These are phyloP conservation scores for Bradypodion pumilum DNA, from an alignment of 2,797 vertebrate genomes.

Conservation along the genomic window DNA sequence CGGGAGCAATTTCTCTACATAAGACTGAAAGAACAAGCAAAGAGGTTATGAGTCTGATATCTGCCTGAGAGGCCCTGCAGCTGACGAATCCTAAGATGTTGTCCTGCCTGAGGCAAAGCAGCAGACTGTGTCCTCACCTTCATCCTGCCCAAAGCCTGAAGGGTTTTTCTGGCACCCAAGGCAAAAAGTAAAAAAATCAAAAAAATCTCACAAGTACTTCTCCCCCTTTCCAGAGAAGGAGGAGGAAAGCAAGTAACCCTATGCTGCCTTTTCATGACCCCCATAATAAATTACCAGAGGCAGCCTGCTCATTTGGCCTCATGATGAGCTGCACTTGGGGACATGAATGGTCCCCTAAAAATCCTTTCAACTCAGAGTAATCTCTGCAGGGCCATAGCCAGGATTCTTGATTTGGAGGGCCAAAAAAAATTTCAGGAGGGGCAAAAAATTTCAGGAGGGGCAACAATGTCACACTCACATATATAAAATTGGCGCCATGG, in stretches of 20 bases:
- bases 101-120: too few relatives aligned
- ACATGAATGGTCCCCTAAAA: too few relatives aligned
- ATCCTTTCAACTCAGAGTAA: too few relatives aligned
- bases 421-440: too few relatives aligned
- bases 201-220: neutral
- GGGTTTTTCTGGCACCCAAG: neutral
- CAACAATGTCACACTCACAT: too few relatives aligned
- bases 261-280: neutral
- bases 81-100: neutral
- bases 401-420: too few relatives aligned
- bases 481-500: too few relatives aligned
- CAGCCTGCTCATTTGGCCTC: neutral
- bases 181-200: neutral
- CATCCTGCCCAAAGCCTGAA: neutral
- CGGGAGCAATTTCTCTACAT: neutral
- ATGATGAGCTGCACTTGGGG: neutral
- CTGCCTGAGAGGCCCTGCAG: neutral
- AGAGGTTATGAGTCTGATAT: constrained; percentile 6
- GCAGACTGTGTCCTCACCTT: too few relatives aligned
- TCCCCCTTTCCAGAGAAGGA: neutral
- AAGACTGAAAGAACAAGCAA: constrained; percentile 1
- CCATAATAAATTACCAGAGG: neutral
- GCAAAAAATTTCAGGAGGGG: too few relatives aligned
- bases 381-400: too few relatives aligned
- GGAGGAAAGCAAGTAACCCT: neutral